Evolutionary conservation across 53 echinoderm and acorn worm genomes (phyloP), one percentile per base, ranked within the genome.

Genomic region (Hippasteria phrygiana): DNA sequence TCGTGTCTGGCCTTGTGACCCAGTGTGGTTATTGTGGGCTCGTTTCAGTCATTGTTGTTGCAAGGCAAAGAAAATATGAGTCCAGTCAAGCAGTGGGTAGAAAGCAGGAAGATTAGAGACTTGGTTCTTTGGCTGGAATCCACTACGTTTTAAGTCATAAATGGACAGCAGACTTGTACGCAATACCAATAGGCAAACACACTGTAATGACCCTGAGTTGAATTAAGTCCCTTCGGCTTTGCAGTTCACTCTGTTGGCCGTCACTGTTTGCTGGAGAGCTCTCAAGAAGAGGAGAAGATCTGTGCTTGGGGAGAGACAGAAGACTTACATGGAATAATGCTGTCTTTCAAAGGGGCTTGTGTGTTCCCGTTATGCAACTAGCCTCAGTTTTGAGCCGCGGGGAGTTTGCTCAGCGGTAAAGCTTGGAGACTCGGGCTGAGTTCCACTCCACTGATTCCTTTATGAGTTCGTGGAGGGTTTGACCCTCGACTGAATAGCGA

Each of bases 391-490:
- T 65, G 32, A 36, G 12, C 14, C 18, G 70, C 33, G 40, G 59
- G 37, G 59, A 73, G 85, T 50, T 51, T 36, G 51, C 47, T 85
- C 85, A 85, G 47, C 71, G 14, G 85, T 20, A 38, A 34, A 64
- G 71, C 31, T 34, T 6, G 46, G 33, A 64, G 35, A 50, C 29
- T 0, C 14, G 17, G 47, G n/a, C 46, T 31, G 69, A 27, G 85
- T 85, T 85, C 85, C 71, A 71, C 70, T 65, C 71, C 48, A 85
- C 50, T 85, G 85, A 69, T 85, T 85, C 85, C 85, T 43, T 85
- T 85, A 85, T 85, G 85, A 85, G 81, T 13, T 81, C 63, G 63
- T 20, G 33, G 81, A 29, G 38, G 71, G 70, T 41, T 71, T 50
- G 85, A 85, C 85, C 55, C 78, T 22, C 85, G 29, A 36, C 85